Percentiles rank a stretch among this genome's conserved stretches.
Conservation (phyloP, 2,888 invertebrate genomes). For the Tubulanus polymorphus region DNA sequence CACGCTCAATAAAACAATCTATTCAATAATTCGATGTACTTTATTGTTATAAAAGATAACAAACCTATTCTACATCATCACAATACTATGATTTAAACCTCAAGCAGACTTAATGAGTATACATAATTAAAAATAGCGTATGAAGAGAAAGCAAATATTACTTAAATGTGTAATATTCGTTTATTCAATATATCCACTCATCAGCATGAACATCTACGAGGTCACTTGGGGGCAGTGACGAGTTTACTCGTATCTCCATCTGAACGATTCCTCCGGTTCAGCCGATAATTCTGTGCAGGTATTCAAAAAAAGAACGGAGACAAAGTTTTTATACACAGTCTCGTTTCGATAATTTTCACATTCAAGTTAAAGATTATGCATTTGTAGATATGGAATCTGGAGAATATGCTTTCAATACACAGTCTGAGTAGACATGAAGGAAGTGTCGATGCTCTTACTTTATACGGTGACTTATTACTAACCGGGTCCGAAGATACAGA, state of each 20-base stretch:
- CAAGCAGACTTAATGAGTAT: too few species aligned
- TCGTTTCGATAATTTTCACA: too few species aligned
- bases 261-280: conserved; percentile 40
- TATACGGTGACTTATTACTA: conserved; percentile 38
- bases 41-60: too few species aligned
- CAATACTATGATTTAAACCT: too few species aligned
- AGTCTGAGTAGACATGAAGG: conserved; percentile 40
- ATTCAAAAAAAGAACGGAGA: too few species aligned
- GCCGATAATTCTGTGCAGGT: conserved; percentile 42
- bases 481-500: conserved; percentile 45
- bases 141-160: too few species aligned
- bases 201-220: conserved; percentile 31
- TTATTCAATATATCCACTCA: conserved; percentile 32
- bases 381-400: conserved; percentile 46
- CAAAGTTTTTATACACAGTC: too few species aligned
- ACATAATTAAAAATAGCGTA: too few species aligned
- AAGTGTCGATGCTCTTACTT: conserved; percentile 35
- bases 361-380: too few species aligned
- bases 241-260: conserved; percentile 31
- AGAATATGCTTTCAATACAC: conserved; percentile 46
- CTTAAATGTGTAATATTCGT: conserved; percentile 44
- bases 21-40: too few species aligned
- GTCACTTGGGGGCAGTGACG: conserved; percentile 41
- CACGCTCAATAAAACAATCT: too few species aligned
- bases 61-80: too few species aligned